Base-by-base conservation (phyloP, 1,140 invertebrate genomes). In the Drosophila albomicans region DNA sequence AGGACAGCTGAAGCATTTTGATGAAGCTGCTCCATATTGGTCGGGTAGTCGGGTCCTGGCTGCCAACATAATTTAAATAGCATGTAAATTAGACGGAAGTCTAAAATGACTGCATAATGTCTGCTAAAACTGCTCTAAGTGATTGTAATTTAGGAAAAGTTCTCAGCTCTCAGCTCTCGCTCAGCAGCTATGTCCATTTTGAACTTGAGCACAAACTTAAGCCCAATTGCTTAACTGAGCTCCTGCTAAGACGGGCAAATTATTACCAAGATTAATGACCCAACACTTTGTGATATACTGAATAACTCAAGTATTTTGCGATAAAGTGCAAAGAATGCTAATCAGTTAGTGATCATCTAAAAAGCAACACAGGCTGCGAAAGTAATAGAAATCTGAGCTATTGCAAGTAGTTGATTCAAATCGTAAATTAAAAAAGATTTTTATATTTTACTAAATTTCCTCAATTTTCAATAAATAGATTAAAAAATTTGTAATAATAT, bases 71-170 rank as follows among this genome's bases (percentile, higher is more conserved):
- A 89, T 89, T 89, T 89, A 89, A 89, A 89, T 89, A 89, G 85
- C 85, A 89, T 89, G 85, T 89, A 89, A 89, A 89, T 89, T 89
- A 89, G 85, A 89, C 85, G 86, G 81, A 89, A 89, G 85, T 89
- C 85, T 85, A 89, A 89, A 89, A 89, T 84, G 86, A 89, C 81
- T 89, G 85, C 85, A 89, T 85, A 89, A 89, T 89, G 85, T 85
- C 85, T 89, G 73, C 78, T 89, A 81, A 89, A 89, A 89, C 81
- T 85, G 85, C 75, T 81, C 75, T 89, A 89, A 89, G 85, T 89
- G 86, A 89, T 89, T 89, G 85, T 89, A 89, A 89, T 89, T 89
- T 89, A 85, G 85, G 85, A 78, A 81, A 78, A 89, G 64, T 73
- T 76, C 48, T 45, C n/a, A 64, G 32, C 15, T 57, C 15, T 41